Conservation (phyloP, 2,888 invertebrate genomes). For the Furcula furcula region DNA sequence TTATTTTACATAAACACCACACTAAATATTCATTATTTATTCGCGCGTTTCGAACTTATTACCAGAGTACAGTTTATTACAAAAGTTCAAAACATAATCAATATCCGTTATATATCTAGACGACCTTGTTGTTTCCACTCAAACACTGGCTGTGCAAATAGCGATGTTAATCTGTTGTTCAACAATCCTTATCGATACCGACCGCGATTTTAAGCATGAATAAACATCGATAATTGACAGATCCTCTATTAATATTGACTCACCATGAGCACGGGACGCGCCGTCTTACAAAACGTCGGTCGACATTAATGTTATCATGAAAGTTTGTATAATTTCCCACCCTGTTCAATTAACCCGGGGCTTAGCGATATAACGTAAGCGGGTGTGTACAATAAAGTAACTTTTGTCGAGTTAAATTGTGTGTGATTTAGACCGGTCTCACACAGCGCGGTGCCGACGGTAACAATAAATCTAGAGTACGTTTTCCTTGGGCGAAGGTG, state of each 20-base stretch:
- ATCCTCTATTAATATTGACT: slow-evolving; percentile 76
- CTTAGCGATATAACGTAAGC: slow-evolving; percentile 33
- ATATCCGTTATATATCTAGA: too few relatives aligned
- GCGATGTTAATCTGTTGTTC: slow-evolving; percentile 30
- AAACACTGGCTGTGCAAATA: slow-evolving; percentile 13
- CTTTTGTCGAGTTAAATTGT: slow-evolving; percentile 47
- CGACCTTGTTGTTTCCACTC: not conserved
- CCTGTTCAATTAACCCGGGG: slow-evolving; percentile 42
- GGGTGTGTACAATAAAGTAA: slow-evolving; percentile 33
- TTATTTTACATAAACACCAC: too few relatives aligned
- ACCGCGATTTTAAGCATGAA: slow-evolving; percentile 67
- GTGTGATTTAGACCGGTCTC: slow-evolving; percentile 39
- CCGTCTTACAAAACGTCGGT: slow-evolving; percentile 40
- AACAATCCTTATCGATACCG: slow-evolving; percentile 37
- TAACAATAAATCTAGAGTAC: slow-evolving; percentile 12
- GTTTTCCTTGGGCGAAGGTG: slow-evolving; percentile 23
- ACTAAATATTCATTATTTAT: too few relatives aligned
- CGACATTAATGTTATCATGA: slow-evolving; percentile 44
- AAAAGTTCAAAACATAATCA: too few relatives aligned
- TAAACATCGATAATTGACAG: slow-evolving; percentile 74
- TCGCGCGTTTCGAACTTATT: too few relatives aligned
- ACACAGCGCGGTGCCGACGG: slow-evolving; percentile 6
- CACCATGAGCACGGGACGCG: slow-evolving; percentile 36
- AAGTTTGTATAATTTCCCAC: slow-evolving; percentile 60
- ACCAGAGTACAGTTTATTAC: too few relatives aligned